These are phyloP conservation scores for Conus ventricosus DNA, from an alignment of 1,140 invertebrate genomes.

Conservation along the genomic window DNA sequence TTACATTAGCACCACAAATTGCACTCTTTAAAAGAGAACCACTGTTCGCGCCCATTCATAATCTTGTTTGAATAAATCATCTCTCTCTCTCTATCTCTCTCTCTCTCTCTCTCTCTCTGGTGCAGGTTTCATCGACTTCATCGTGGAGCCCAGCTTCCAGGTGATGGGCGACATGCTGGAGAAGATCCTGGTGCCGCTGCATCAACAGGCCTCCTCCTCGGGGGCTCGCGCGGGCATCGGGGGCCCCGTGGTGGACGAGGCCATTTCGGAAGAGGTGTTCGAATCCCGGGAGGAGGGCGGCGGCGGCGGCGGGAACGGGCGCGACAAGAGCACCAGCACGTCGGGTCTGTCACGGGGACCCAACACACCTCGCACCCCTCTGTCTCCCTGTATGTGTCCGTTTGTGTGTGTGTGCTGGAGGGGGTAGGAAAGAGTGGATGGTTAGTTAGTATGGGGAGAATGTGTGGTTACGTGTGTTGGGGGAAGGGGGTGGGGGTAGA, in stretches of 20 bases:
- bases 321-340: constrained; percentile 42
- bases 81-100: neutral
- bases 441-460: no score
- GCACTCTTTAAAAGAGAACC: no score
- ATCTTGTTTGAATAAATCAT: no score
- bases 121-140: constrained; percentile 93
- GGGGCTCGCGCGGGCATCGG: neutral
- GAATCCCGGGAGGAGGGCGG: constrained; percentile 43
- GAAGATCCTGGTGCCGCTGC: constrained; percentile 73
- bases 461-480: no score
- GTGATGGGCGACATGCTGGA: constrained; percentile 95
- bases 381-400: constrained; percentile 37
- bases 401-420: neutral
- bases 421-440: no score
- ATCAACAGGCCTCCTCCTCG: constrained; percentile 43
- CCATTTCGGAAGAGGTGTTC: constrained; percentile 66
- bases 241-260: constrained; percentile 39
- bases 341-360: constrained; percentile 39
- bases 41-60: no score
- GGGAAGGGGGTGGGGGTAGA: no score
- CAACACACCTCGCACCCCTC: constrained; percentile 36
- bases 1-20: no score
- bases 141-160: constrained; percentile 95
- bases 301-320: neutral
- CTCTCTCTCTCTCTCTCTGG: neutral